Evolutionary conservation across 2,888 invertebrate genomes (phyloP), one percentile per base, ranked within the genome.

Genomic region (Strigamia maritima): DNA sequence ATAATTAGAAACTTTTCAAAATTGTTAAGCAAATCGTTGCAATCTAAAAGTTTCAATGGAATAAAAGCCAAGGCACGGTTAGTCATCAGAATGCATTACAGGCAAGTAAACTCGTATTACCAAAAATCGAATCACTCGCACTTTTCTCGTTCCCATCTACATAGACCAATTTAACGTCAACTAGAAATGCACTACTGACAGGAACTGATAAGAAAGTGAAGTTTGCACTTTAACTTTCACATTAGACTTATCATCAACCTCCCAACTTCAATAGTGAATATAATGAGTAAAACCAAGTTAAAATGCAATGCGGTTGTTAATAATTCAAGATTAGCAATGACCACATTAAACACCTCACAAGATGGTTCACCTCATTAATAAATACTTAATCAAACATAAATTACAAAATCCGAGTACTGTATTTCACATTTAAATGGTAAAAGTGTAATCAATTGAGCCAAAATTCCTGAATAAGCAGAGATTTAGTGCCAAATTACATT

Each of bases 171-270:
- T 24, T 65, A 26, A 65, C 65, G 65, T 65, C 65, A 65, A 65
- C 24, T 28, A 65, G 65, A 65, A 65, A 65, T 65, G 65, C 65
- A 65, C 65, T 65, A 10, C 65, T 65, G 65, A 65, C 65, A 65
- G 65, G 12, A 65, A 65, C 65, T 65, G 65, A 65, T 65, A 65
- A 65, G 65, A 26, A 65, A 65, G 65, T 65, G 65, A 65, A 65
- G 65, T 65, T 65, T 65, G 65, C 65, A 65, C 65, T 65, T 65
- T 65, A 65, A 65, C 65, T 65, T 65, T 24, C 65, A 65, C 65
- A 28, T 65, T 65, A 24, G 65, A 28, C 65, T 65, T 65, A 65
- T 65, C 65, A 19, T n/a, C 49, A 49, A 65, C 65, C 26, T 10
- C 1, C 28, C 8, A 28, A 28, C 65, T 65, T 65, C 12, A 65